Evolutionary conservation across 1,140 invertebrate species (phyloP), one percentile per base, ranked within the genome.

Genomic region (Tetramorium parvispinum): DNA sequence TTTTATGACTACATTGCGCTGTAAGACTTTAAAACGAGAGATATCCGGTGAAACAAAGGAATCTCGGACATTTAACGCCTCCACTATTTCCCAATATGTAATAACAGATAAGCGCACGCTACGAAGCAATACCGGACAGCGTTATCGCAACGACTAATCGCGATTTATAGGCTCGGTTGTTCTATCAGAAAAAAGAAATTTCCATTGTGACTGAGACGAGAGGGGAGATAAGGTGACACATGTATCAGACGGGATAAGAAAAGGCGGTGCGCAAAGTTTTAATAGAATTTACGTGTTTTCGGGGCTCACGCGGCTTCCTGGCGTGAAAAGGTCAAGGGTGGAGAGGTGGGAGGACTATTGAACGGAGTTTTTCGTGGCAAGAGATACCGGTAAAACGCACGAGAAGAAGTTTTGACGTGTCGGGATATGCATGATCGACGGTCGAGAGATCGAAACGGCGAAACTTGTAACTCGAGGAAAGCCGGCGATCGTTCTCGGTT

Each of bases 241-340:
- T 18, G n/a, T 37, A 73, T 70, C 32, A 65, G 21, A 24, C 46
- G 68, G 40, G 40, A 37, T 75, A 61, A 73, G n/a, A 24, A 83
- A 43, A 37, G 27, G 40, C 43, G 40, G 32, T 49, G 43, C 13
- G 27, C 43, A 24, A 79, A 83, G 53, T 83, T 83, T 73, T 75
- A 83, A 83, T 83, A 83, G 79, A 83, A 82, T 63, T 83, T 59
- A 83, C 53, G 40, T 49, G 53, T 75, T 59, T 73, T 73, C 55
- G 78, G 10, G 16, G 2, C 49, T 43, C n/a, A 55, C 32, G 46
- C 21, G 77, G 16, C 18, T 71, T 27, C 21, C 37, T 18, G 53
- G 27, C 68, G 68, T 7, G 32, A 68, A 57, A 49, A 51, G 76
- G 49, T 81, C 49, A n/a, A 18, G 4, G 51, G 16, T 1, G 16